Evolutionary conservation across 2,113 vertebrate species (phyloP), one percentile per base, ranked within the genome.

Genomic region (Aspidoscelis tigris): DNA sequence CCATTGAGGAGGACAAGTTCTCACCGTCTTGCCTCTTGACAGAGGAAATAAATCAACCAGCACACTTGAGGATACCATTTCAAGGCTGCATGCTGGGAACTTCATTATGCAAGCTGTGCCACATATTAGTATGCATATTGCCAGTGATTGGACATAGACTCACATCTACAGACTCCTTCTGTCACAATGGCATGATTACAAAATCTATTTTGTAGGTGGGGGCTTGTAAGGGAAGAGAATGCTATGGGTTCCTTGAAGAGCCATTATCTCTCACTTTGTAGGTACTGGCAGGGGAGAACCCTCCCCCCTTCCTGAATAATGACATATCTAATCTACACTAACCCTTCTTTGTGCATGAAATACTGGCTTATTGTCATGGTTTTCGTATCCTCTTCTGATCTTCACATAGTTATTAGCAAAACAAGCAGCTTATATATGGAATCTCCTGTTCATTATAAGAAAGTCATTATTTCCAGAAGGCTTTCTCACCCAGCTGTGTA

Each of bases 81-180:
- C 95, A 98, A 39, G 98, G 95, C 97, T 96, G 94, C 98, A 97
- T 88, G 97, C 98, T 99, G 98, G 97, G 98, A 98, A 99, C 97
- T 99, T 99, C 98, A 99, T 99, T 99, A 99, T 96, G 96, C 97
- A 98, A 97, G 96, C 98, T 97, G 97, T 98, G 97, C 97, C 96
- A 97, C 96, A 97, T 95, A 98, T 98, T 98, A 98, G 97, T 98
- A 97, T 98, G 97, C 97, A 98, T 97, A 97, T 97, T 95, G 96
- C 93, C 95, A 95, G 96, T 98, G 97, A 99, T 98, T 98, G 98
- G 97, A 95, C 96, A 90, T 85, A 92, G 94, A 91, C 89, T 86
- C 94, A 93, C 93, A 96, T 95, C 95, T 78, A 88, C 96, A 98
- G 97, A 97, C 97, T 97, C 97, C 96, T 98, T 98, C 97, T 99